Percentiles rank a stretch among this genome's conserved stretches.
phyloP scores from a whole-genome alignment of 2,113 vertebrate species.

The Piaya cayana region DNA sequence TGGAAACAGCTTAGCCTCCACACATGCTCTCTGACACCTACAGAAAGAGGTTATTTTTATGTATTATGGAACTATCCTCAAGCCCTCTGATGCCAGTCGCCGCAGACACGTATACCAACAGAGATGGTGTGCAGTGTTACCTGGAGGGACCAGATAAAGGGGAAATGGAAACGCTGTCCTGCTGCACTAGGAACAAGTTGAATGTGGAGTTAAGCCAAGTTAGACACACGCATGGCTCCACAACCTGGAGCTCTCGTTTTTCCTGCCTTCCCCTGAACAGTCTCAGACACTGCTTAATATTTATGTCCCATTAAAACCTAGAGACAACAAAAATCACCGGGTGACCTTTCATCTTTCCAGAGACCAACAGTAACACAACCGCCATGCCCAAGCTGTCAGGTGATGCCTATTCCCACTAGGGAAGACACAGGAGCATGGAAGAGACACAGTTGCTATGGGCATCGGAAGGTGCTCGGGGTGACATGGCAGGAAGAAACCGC shows the following conservation, averaged over 20 bases:
- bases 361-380: fast-evolving
- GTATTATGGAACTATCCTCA: fast-evolving
- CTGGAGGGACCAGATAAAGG: fast-evolving
- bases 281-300: neutral
- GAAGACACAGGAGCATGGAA: neutral
- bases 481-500: neutral
- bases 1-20: neutral
- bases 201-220: fast-evolving
- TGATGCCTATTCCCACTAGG: neutral
- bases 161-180: neutral
- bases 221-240: neutral
- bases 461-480: neutral
- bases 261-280: neutral
- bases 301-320: neutral
- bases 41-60: neutral
- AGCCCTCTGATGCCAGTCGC: fast-evolving
- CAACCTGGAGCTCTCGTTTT: neutral
- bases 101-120: fast-evolving
- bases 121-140: neutral
- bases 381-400: neutral
- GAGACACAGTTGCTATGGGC: neutral
- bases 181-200: fast-evolving
- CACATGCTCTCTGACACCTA: fast-evolving
- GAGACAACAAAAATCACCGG: neutral
- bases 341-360: neutral